phyloP scores from a whole-genome alignment of 2,797 vertebrate genomes.

The Aselliscus stoliczkanus region DNA sequence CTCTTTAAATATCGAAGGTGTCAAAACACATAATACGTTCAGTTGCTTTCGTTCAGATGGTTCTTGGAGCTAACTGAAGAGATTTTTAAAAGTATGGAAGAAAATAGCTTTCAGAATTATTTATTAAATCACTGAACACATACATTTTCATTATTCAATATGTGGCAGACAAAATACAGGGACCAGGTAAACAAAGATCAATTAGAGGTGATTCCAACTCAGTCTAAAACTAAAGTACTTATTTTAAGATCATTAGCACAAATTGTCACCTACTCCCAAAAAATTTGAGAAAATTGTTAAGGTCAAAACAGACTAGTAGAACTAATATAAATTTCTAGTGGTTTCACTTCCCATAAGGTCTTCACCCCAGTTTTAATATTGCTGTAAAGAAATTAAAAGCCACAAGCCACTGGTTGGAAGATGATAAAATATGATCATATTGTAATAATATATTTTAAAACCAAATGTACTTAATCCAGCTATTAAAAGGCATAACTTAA shows the following conservation, averaged over 20 bases:
- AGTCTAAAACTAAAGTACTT: neutral
- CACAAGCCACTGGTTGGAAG: conserved; percentile 13
- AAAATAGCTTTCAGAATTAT: conserved; percentile 22
- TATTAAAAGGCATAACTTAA: conserved; percentile 88
- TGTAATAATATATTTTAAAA: conserved; percentile 63
- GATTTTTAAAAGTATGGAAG: neutral
- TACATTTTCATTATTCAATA: conserved; percentile 5
- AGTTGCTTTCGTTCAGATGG: neutral
- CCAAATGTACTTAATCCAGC: conserved; percentile 73
- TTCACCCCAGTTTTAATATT: neutral
- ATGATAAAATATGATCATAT: conserved; percentile 56
- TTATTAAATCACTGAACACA: neutral
- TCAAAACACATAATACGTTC: conserved; percentile 49
- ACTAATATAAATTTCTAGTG: neutral
- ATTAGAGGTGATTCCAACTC: neutral
- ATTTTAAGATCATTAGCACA: neutral
- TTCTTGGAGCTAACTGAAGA: conserved; percentile 39
- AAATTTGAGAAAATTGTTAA: neutral
- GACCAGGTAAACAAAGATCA: neutral
- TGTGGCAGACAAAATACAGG: neutral
- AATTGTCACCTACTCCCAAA: neutral
- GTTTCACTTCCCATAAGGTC: neutral
- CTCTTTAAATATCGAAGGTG: conserved; percentile 52
- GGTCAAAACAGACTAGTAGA: neutral
- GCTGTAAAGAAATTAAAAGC: conserved; percentile 8